phyloP scores from a whole-genome alignment of 1,140 invertebrate species.

The Ips typographus region DNA sequence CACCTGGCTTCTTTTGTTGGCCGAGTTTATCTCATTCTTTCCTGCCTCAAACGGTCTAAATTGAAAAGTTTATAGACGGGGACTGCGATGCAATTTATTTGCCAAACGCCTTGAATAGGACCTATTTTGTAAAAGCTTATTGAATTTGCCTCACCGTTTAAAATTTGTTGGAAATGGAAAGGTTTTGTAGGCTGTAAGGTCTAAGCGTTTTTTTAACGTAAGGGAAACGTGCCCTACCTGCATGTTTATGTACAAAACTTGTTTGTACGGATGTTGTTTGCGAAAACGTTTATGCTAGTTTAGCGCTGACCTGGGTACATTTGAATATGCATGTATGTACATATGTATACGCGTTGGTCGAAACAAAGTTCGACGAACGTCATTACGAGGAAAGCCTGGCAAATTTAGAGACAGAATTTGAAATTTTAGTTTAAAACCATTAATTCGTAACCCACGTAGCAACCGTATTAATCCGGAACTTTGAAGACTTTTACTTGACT shows the following conservation, averaged over 20 bases:
- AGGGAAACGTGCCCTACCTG: background rate
- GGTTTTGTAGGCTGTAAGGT: slow-evolving; percentile 1
- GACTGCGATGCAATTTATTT: slow-evolving; percentile 18
- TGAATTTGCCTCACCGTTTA: slow-evolving; percentile 22
- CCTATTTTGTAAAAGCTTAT: slow-evolving; percentile 24
- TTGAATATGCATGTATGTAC: too few species aligned
- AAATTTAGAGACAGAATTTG: too few species aligned
- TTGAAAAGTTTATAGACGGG: slow-evolving; percentile 35
- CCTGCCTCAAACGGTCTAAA: slow-evolving; percentile 30
- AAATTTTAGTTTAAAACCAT: too few species aligned
- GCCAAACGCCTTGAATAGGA: slow-evolving; percentile 18
- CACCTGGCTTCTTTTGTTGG: slow-evolving; percentile 29
- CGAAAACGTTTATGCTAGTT: too few species aligned
- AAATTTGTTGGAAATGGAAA: slow-evolving; percentile 10
- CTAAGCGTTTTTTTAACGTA: background rate
- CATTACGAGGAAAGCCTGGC: too few species aligned
- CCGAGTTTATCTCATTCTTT: slow-evolving; percentile 31
- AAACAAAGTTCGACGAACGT: too few species aligned
- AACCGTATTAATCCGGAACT: too few species aligned
- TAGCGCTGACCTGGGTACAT: too few species aligned
- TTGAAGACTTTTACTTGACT: too few species aligned
- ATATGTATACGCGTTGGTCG: too few species aligned
- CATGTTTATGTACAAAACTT: background rate
- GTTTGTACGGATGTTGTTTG: background rate
- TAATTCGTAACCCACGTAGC: too few species aligned